Evolutionary conservation across 2,797 vertebrate genomes (phyloP).

Genomic region (Propithecus deckenii): DNA sequence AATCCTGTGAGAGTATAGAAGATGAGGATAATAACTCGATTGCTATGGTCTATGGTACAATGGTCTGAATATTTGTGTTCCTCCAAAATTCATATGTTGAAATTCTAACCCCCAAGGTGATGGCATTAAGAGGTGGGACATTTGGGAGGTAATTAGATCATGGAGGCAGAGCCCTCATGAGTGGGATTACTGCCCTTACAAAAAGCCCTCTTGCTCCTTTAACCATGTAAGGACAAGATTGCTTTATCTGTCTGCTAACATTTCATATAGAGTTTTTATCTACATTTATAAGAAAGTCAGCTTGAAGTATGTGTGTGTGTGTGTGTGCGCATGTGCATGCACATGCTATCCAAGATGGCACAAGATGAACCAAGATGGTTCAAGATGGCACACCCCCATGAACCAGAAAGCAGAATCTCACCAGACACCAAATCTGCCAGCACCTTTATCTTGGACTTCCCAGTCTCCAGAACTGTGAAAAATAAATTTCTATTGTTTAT

Average conservation of each 20-base stretch:
- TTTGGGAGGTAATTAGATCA: background rate
- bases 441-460: background rate
- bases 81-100: background rate
- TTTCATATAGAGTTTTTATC: background rate
- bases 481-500: background rate
- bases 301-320: background rate
- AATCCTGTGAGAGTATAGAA: background rate
- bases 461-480: background rate
- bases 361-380: too few species aligned
- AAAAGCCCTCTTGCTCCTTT: background rate
- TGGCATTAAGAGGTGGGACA: background rate
- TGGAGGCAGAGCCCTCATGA: background rate
- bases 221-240: background rate
- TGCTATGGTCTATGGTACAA: background rate
- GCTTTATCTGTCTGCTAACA: background rate
- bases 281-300: slow-evolving; percentile 25
- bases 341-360: background rate
- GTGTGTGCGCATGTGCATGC: accelerated
- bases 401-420: background rate
- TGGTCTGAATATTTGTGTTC: background rate
- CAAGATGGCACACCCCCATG: too few species aligned
- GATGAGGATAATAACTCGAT: background rate
- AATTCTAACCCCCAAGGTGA: background rate
- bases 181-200: background rate
- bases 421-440: background rate